Evolutionary conservation across 2,113 vertebrate genomes (phyloP), one percentile per base, ranked within the genome.

Genomic region (Marcusenius ussheri): DNA sequence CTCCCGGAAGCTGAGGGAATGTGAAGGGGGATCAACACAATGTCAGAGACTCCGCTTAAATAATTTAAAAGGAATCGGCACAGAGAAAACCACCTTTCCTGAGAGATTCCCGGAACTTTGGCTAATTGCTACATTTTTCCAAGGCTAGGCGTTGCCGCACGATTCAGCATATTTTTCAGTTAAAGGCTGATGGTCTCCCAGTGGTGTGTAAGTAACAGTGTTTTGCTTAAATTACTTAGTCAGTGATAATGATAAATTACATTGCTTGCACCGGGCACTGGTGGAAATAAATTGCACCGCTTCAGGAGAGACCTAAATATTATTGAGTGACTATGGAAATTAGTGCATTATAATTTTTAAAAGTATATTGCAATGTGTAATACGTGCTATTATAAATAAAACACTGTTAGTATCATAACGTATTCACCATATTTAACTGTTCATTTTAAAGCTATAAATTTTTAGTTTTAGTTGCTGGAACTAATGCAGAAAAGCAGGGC

Each of bases 241-340:
- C 83, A 47, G 6, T 47, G 83, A 47, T 46, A 46, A 84, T 84
- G 83, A 84, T 84, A 84, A 84, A 84, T 84, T 45, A 47, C 83
- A 47, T 3, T 46, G 83, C 19, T 47, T 21, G 35, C 15, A 45
- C 19, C 19, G 24, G 42, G 5, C 45, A 84, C 42, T 84, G 83
- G 46, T n/a, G 21, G 17, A 21, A 42, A 47, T 47, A 84, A 84
- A 84, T 47, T 45, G 39, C 83, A 84, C 24, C 21, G 83, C 39
- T 84, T 17, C 45, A 86, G 45, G 8, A 13, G 27, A 47, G 45
- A 27, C 27, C 50, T 35, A 53, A 47, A 87, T 87, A 51, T 47
- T 35, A 87, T 47, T 5, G 17, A 31, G 49, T 17, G 15, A 87
- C 47, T 15, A 87, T 27, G 46, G 2, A 87, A 53, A 49, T 11